A percentile compares a stretch with the other conserved stretches of the same genome.
Conservation (phyloP, 2,888 invertebrate species). For the Plagodis pulveraria region DNA sequence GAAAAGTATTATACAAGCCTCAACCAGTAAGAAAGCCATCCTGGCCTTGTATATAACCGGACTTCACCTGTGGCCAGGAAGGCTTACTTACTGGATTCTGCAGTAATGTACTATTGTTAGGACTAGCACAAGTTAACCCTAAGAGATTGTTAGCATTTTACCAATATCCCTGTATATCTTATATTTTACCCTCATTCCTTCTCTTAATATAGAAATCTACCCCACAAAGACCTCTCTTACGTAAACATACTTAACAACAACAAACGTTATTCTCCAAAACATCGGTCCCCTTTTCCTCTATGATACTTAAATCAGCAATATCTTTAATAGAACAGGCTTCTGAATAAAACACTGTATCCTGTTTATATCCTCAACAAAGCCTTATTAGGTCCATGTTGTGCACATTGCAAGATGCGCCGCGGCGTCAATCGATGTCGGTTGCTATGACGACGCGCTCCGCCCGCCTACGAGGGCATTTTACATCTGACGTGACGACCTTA, state of each 20-base stretch:
- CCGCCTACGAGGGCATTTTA: conserved; percentile 24
- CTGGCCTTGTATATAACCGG: no score
- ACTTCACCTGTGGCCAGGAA: no score
- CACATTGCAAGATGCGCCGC: conserved; percentile 75
- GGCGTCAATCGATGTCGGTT: conserved; percentile 72
- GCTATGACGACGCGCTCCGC: conserved; percentile 65
- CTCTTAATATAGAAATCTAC: neutral
- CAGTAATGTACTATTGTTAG: no score
- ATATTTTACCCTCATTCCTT: neutral
- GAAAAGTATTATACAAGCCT: no score
- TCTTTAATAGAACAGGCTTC: conserved; percentile 12
- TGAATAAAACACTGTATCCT: conserved; percentile 15
- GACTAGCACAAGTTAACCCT: no score
- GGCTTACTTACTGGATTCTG: no score
- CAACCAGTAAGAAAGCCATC: no score
- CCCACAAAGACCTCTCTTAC: no score
- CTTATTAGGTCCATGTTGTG: conserved; percentile 68
- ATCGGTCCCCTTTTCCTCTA: conserved; percentile 1
- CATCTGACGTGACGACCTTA: neutral
- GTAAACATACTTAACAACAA: no score
- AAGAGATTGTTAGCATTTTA: no score
- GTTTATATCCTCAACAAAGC: conserved; percentile 11
- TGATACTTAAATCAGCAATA: conserved; percentile 7
- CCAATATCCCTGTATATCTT: no score
- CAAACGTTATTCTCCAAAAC: neutral